phyloP scores from a whole-genome alignment of 2,113 vertebrate genomes.

The Monopterus albus region DNA sequence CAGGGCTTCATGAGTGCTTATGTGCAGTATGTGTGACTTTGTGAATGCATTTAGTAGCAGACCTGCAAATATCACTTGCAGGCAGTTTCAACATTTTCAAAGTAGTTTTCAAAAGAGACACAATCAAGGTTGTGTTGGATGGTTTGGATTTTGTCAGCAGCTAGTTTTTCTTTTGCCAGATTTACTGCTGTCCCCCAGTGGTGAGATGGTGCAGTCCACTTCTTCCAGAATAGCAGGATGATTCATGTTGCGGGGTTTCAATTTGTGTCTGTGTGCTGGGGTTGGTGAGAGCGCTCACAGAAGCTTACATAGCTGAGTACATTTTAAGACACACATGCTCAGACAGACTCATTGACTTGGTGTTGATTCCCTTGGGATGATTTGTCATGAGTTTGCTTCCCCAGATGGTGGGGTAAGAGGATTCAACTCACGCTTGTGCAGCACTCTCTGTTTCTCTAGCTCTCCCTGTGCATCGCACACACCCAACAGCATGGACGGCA shows the following conservation, averaged over 20 bases:
- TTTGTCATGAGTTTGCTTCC: slow-evolving; percentile 58
- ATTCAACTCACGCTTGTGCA: slow-evolving; percentile 56
- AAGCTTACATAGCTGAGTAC: slow-evolving; percentile 17
- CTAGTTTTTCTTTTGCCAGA: slow-evolving; percentile 35
- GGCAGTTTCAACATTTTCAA: slow-evolving; percentile 47
- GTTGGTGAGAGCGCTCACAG: slow-evolving; percentile 15
- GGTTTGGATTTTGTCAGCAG: slow-evolving; percentile 23
- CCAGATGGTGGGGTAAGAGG: slow-evolving; percentile 36
- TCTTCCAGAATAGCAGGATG: slow-evolving; percentile 34
- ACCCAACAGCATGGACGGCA: slow-evolving; percentile 32
- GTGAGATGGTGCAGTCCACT: slow-evolving; percentile 50
- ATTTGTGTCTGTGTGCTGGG: background rate
- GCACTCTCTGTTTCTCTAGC: slow-evolving; percentile 36
- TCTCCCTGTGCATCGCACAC: slow-evolving; percentile 14
- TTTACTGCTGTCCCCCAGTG: slow-evolving; percentile 58
- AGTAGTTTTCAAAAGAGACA: slow-evolving; percentile 5
- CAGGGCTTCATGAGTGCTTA: slow-evolving; percentile 16
- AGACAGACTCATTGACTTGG: slow-evolving; percentile 37
- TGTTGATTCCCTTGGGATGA: slow-evolving; percentile 56
- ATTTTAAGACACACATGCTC: slow-evolving; percentile 29
- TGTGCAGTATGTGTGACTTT: slow-evolving; percentile 9
- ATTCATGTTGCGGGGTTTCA: slow-evolving; percentile 46
- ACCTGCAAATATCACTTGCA: slow-evolving; percentile 35
- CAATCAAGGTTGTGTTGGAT: slow-evolving; percentile 32
- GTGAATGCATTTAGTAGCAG: background rate